Evolutionary conservation across 2,888 invertebrate genomes (phyloP).

Genomic region (Diaperis boleti): DNA sequence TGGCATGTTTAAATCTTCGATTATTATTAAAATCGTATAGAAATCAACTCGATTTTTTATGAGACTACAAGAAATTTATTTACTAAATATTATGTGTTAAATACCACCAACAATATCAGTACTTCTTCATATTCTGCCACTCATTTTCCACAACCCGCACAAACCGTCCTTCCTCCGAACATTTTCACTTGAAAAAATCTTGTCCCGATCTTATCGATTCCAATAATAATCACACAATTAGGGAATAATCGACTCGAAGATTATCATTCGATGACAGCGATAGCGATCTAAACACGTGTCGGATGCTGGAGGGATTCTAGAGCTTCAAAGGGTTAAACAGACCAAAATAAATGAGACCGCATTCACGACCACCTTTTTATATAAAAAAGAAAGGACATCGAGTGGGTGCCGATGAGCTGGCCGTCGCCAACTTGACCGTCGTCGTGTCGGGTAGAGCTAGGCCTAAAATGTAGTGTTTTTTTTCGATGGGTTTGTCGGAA

Average conservation of each 20-base stretch:
- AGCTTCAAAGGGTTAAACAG: slow-evolving; percentile 39
- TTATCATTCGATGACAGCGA: slow-evolving; percentile 40
- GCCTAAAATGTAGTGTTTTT: slow-evolving; percentile 19
- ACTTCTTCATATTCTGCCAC: no score
- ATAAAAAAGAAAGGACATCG: slow-evolving; percentile 13
- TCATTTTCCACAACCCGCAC: no score
- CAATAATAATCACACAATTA: slow-evolving; percentile 36
- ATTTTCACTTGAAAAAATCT: no score
- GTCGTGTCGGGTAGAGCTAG: slow-evolving; percentile 10
- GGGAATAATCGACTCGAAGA: slow-evolving; percentile 20
- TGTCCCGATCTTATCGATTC: slow-evolving; percentile 32
- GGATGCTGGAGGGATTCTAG: slow-evolving; percentile 42
- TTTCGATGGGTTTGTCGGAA: not conserved
- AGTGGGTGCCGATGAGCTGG: slow-evolving; percentile 29
- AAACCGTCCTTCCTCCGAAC: no score
- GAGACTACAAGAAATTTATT: no score
- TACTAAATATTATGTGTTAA: no score
- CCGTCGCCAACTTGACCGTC: slow-evolving; percentile 31
- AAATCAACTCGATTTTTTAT: no score
- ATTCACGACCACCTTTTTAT: slow-evolving; percentile 17
- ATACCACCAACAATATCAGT: no score
- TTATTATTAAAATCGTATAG: no score
- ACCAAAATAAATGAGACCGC: slow-evolving; percentile 38
- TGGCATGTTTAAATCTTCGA: no score
- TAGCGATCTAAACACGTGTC: slow-evolving; percentile 55